Evolutionary conservation across 2,113 vertebrate genomes (phyloP).

Genomic region (Entelurus aequoreus): DNA sequence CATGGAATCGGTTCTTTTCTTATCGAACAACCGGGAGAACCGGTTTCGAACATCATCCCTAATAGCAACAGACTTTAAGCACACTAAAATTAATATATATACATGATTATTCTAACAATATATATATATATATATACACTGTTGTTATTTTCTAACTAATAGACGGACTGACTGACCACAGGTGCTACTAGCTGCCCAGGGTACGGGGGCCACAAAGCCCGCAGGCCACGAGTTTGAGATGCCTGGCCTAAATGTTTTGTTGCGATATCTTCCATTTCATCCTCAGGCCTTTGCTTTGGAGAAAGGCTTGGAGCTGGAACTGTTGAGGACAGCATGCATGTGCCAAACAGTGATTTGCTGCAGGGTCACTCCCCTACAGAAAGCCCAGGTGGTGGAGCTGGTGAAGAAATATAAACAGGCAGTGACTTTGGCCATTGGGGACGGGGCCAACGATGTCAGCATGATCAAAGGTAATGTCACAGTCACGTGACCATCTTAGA

Average conservation of each 20-base stretch:
- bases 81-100: too few species aligned
- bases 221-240: too few species aligned
- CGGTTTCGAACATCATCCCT: too few species aligned
- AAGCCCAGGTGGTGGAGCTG: slow-evolving; percentile 92
- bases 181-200: too few species aligned
- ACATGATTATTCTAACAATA: too few species aligned
- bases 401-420: slow-evolving; percentile 90
- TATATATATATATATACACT: too few species aligned
- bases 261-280: not conserved
- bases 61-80: too few species aligned
- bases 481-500: not conserved
- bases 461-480: slow-evolving; percentile 87
- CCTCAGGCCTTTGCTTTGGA: slow-evolving; percentile 83
- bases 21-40: too few species aligned
- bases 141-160: too few species aligned
- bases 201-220: too few species aligned
- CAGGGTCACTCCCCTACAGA: slow-evolving; percentile 91
- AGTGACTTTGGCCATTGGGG: slow-evolving; percentile 89
- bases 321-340: slow-evolving; percentile 84
- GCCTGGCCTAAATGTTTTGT: not conserved
- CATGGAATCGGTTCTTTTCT: too few species aligned
- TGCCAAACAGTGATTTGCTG: slow-evolving; percentile 93
- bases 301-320: slow-evolving; percentile 77
- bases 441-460: slow-evolving; percentile 91
- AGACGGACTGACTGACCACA: too few species aligned